Percentiles rank a stretch among this genome's conserved stretches.
Conservation (phyloP, 2,888 invertebrate genomes). For the Drosophila putrida region DNA sequence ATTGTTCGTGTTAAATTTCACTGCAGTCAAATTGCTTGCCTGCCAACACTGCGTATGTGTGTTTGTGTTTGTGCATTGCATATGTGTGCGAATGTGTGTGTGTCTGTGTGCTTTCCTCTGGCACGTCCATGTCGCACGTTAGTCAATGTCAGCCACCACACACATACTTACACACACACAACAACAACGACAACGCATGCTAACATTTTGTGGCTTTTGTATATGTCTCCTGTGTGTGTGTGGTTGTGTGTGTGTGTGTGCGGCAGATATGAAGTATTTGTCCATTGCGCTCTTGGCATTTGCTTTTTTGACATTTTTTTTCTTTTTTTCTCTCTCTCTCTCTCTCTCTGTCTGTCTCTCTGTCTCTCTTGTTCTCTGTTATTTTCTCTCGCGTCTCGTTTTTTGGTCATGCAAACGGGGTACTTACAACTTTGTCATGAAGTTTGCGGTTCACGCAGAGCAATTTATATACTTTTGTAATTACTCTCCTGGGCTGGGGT, state of each 20-base stretch:
- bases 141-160: constrained; percentile 60
- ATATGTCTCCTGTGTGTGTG: constrained; percentile 7
- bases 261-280: constrained; percentile 64
- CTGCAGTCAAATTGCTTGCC: constrained; percentile 64
- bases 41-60: constrained; percentile 18
- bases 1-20: constrained; percentile 75
- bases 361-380: not conserved
- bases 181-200: constrained; percentile 1
- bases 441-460: constrained; percentile 30
- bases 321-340: constrained; percentile 2
- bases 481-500: constrained; percentile 19
- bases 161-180: constrained; percentile 20
- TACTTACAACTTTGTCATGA: constrained; percentile 43
- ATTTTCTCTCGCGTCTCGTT: not conserved
- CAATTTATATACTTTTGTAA: constrained; percentile 40
- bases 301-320: constrained; percentile 43
- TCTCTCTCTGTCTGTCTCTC: not conserved
- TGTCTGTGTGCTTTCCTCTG: constrained; percentile 36
- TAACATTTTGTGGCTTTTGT: constrained; percentile 47
- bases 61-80: constrained; percentile 14
- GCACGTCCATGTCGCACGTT: constrained; percentile 56
- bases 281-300: constrained; percentile 49
- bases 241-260: constrained; percentile 18
- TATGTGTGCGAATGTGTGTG: constrained; percentile 8
- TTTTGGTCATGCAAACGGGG: constrained; percentile 21